phyloP scores from a whole-genome alignment of 2,797 vertebrate species.

The Moxostoma hubbsi region DNA sequence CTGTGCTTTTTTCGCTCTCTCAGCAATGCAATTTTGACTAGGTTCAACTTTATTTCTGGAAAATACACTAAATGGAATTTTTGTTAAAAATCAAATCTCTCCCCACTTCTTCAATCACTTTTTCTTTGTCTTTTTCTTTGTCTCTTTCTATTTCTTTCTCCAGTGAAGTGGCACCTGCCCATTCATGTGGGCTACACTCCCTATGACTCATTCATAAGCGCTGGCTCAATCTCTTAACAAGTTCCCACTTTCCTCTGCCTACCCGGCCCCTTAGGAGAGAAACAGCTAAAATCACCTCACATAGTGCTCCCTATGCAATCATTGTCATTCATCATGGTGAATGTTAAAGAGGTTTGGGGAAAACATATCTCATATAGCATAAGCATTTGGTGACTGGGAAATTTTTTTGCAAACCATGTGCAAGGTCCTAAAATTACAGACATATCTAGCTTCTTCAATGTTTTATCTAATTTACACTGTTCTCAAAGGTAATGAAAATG shows the following conservation, averaged over 20 bases:
- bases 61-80: too few relatives aligned
- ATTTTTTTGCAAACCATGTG: not conserved
- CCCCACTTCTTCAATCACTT: too few relatives aligned
- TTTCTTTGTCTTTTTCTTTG: not conserved
- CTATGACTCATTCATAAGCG: conserved; percentile 60
- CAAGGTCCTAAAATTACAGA: not conserved
- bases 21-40: too few relatives aligned
- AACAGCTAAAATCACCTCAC: conserved; percentile 4
- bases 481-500: not conserved
- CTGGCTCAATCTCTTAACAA: conserved; percentile 39
- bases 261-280: conserved; percentile 9
- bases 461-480: conserved; percentile 4
- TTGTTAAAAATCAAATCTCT: too few relatives aligned
- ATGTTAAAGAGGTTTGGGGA: conserved; percentile 12
- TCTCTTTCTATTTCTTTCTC: not conserved
- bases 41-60: too few relatives aligned
- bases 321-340: conserved; percentile 33
- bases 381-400: not conserved
- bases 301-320: not conserved
- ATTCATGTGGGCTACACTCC: conserved; percentile 58
- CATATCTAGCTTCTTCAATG: conserved; percentile 1
- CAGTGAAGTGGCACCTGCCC: conserved; percentile 52
- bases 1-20: too few relatives aligned
- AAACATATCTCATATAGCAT: conserved; percentile 17
- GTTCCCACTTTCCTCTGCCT: conserved; percentile 44